These are phyloP conservation scores for Sternarchorhynchus goeldii DNA, from an alignment of 2,797 vertebrate species.

Conservation along the genomic window DNA sequence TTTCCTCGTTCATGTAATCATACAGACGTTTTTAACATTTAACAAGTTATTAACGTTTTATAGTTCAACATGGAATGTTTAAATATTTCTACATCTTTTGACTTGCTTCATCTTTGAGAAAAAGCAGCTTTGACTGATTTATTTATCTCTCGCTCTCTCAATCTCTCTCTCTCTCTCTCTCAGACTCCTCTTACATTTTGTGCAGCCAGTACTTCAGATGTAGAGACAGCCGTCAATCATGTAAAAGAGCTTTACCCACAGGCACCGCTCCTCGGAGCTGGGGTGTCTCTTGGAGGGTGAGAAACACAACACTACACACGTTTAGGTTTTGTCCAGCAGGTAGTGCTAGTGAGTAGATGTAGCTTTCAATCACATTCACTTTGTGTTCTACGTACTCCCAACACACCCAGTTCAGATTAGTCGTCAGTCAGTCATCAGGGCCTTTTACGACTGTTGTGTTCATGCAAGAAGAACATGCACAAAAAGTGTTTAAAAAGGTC, in stretches of 20 bases:
- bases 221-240: slow-evolving; percentile 76
- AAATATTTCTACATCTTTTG: background rate
- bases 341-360: too few relatives aligned
- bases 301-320: slow-evolving; percentile 24
- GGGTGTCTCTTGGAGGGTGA: slow-evolving; percentile 87
- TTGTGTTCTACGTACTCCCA: too few relatives aligned
- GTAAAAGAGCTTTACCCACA: slow-evolving; percentile 69
- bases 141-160: background rate
- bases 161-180: background rate
- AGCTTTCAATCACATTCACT: too few relatives aligned
- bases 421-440: too few relatives aligned
- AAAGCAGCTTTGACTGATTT: background rate
- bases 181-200: slow-evolving; percentile 83
- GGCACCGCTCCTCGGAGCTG: slow-evolving; percentile 79
- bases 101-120: too few relatives aligned
- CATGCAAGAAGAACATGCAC: too few relatives aligned
- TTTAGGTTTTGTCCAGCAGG: too few relatives aligned
- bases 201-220: slow-evolving; percentile 79
- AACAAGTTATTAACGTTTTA: too few relatives aligned
- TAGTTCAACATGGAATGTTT: background rate
- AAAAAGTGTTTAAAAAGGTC: too few relatives aligned
- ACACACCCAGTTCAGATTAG: too few relatives aligned
- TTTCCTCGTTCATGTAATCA: too few relatives aligned
- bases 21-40: background rate
- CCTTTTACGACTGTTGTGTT: too few relatives aligned